A percentile compares a stretch with the other conserved stretches of the same genome.
These are phyloP conservation scores for Campaea margaritaria DNA, from an alignment of 2,888 invertebrate genomes.

Conservation along the genomic window DNA sequence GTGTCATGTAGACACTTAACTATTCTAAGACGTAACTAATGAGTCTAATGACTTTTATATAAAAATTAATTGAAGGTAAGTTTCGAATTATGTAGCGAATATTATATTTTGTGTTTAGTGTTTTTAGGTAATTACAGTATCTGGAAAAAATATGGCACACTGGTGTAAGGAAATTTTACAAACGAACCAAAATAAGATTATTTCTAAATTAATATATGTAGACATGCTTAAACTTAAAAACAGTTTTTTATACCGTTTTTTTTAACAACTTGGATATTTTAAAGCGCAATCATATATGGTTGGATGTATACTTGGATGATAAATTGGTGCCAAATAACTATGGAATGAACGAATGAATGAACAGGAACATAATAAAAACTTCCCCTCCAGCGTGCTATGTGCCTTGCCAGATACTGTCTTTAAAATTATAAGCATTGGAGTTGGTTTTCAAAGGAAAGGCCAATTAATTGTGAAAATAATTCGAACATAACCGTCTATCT, in stretches of 20 bases:
- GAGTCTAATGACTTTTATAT: no score
- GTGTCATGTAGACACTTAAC: no score
- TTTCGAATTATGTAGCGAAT: no score
- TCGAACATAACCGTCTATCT: constrained; percentile 13
- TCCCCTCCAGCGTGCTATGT: not conserved
- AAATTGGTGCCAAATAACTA: not conserved
- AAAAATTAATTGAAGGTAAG: no score
- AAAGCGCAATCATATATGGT: no score
- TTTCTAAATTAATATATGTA: no score
- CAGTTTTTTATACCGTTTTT: no score
- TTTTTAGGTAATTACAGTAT: not conserved
- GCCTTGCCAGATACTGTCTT: not conserved
- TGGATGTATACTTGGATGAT: not conserved
- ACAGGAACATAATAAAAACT: not conserved
- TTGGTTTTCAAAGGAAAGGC: not conserved
- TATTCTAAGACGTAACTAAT: no score
- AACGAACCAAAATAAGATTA: no score
- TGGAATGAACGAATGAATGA: no score
- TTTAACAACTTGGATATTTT: no score
- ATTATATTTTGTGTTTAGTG: not conserved
- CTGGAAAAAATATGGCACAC: constrained; percentile 3
- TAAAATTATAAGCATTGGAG: not conserved
- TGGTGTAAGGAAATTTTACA: not conserved
- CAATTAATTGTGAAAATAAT: not conserved
- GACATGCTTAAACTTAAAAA: no score